These are phyloP conservation scores for Cercocebus atys DNA, from an alignment of 2,113 vertebrate genomes.

Conservation along the genomic window DNA sequence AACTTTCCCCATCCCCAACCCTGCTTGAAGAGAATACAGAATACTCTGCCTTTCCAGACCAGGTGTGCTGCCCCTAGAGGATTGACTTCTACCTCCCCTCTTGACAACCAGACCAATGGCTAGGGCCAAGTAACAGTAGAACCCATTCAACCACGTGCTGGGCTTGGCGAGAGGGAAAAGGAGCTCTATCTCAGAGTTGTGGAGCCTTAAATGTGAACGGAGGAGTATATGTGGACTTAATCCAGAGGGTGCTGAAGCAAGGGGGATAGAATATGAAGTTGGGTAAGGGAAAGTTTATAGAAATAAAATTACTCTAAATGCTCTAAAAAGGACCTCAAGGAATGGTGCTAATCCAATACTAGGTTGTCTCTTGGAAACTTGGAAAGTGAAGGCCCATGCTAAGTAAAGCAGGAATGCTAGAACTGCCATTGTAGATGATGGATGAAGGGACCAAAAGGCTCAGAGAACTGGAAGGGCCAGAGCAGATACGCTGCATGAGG, in stretches of 20 bases:
- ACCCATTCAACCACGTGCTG: not conserved
- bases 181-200: too few relatives aligned
- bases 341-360: not conserved
- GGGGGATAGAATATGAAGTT: not conserved
- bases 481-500: not conserved
- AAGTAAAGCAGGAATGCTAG: not conserved
- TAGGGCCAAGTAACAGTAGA: not conserved
- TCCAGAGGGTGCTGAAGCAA: not conserved
- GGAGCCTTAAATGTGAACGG: not conserved
- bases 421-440: not conserved
- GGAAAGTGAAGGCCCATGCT: not conserved
- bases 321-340: not conserved
- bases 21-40: not conserved
- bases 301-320: not conserved
- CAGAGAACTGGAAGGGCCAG: not conserved
- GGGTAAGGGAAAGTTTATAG: not conserved
- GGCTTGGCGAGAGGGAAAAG: not conserved
- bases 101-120: not conserved
- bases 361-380: not conserved
- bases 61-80: too few relatives aligned
- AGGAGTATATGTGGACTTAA: rapidly evolving
- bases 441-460: not conserved
- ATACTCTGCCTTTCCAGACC: not conserved
- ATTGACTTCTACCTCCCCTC: not conserved
- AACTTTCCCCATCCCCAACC: not conserved